Evolutionary conservation across 2,113 vertebrate species (phyloP), one percentile per base, ranked within the genome.

Genomic region (Platycercus adscitus): DNA sequence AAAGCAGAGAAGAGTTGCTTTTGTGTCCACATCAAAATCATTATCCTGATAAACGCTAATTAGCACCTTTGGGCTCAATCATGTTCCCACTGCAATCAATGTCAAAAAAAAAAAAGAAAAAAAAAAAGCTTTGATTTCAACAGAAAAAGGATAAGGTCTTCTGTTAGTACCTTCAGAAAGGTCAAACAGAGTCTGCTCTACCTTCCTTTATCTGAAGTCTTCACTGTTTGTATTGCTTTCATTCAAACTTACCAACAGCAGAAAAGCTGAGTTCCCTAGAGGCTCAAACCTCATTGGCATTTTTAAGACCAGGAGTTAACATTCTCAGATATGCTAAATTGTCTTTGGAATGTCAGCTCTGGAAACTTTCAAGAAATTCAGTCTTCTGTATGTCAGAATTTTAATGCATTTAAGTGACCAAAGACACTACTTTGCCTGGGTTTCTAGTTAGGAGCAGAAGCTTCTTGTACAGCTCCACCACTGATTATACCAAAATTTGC

Each of bases 1-100:
- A 95, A 95, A 94, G 39, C 21, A 63, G 41, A 92, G 56, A 89
- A 91, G 37, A 69, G 33, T 25, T 58, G 44, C 66, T 85, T 95
- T 95, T 91, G 73, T 79, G 89, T 95, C 93, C 81, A 82, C 84
- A 92, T 94, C 78, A 95, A 89, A 93, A 87, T 86, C 56, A 65
- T 91, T 91, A 94, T 82, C 65, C 69, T 53, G 79, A 49, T 89
- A 89, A 95, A 49, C 61, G 77, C 70, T 95, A 95, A 95, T 95
- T 96, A 96, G 25, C 78, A 92, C 87, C 84, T 95, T 95, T 95
- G 89, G 84, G 81, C 37, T 95, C 87, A 94, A 47, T 93, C 81
- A 82, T 65, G 8, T 85, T 92, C 47, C 56, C 75, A 52, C 65
- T 91, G n/a, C 49, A 95, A 72, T 91, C 84, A 77, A 79, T 87